These are phyloP conservation scores for Poeciliopsis infans DNA, from an alignment of 2,797 vertebrate species.

Conservation along the genomic window DNA sequence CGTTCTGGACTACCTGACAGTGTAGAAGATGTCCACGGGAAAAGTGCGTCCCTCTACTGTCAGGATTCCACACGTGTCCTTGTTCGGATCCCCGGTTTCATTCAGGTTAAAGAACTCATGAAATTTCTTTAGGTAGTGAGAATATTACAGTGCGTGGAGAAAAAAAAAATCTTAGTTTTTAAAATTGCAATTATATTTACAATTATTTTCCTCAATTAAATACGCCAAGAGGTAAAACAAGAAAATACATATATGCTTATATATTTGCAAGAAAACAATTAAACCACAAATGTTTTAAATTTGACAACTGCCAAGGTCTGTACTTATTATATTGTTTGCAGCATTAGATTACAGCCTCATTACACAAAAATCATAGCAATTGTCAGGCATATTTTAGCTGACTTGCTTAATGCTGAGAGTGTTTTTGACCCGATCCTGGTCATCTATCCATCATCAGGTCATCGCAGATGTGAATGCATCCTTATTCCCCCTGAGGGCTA, in stretches of 20 bases:
- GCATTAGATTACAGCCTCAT: constrained; percentile 44
- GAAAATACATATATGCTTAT: neutral
- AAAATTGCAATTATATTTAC: neutral
- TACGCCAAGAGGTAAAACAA: no score
- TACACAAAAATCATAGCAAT: constrained; percentile 29
- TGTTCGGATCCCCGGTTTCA: constrained; percentile 88
- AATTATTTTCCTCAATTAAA: neutral
- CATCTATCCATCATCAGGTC: constrained; percentile 57
- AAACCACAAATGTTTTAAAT: constrained; percentile 3
- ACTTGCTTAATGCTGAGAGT: constrained; percentile 36
- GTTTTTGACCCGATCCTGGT: constrained; percentile 52
- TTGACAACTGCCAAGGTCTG: constrained; percentile 14
- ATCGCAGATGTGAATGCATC: constrained; percentile 51
- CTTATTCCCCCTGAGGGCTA: constrained; percentile 52
- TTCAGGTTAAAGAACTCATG: constrained; percentile 98
- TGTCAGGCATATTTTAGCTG: constrained; percentile 45
- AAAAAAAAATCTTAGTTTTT: neutral
- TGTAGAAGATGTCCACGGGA: constrained; percentile 97
- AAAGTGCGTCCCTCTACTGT: constrained; percentile 94
- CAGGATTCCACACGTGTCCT: constrained; percentile 95
- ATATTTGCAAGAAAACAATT: neutral
- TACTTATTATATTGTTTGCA: constrained; percentile 25
- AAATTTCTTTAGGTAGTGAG: constrained; percentile 87
- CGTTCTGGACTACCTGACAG: constrained; percentile 86
- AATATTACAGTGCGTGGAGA: neutral